Base-by-base conservation (phyloP, 2,888 invertebrate genomes). In the Criorhina ranunculi region DNA sequence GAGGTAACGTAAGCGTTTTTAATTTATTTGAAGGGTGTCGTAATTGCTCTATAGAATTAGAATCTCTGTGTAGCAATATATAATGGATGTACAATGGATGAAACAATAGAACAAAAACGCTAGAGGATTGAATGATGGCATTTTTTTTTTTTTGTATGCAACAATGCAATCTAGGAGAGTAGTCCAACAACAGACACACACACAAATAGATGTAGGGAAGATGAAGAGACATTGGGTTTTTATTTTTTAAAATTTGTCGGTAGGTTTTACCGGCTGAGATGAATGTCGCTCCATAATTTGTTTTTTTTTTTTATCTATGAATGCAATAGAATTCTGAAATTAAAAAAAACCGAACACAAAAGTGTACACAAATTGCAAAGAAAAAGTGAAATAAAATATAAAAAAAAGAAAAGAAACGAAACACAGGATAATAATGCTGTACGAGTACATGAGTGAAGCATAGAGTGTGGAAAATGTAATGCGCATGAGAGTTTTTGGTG, bases 291-390 rank as follows among this genome's bases (percentile, higher is more conserved):
- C 35, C 51, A 12, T 35, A 12, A 35, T 31, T 51, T 17, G 9
- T 44, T 40, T 8, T 44, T 70, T 44, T 33, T n/a, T 53, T 49
- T 46, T 15, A 44, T 59, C 73, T 75, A 46, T 75, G 80, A 81
- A 81, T 81, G 80, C 80, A 75, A 69, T 69, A 33, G 44, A 80
- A 44, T 31, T 9, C 29, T n/a, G 15, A 60, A 66, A 49, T 8
- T 8, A 42, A 40, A 29, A 19, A 35, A 44, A 55, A 44, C 1
- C 29, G n/a, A 57, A 49, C 17, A 17, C 17, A 64, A 17, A 72
- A 12, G 0, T 40, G 12, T 40, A 40, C 12, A 12, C 5, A 35
- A 62, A 62, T 37, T 6, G n/a, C 2, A 35, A 66, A 24, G 11
- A 12, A n/a, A 53, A 51, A 31, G 4, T 11, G 1, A 40, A 40